Percentiles rank a stretch among this genome's conserved stretches.
phyloP scores from a whole-genome alignment of 2,888 invertebrate species.

The Caenorhabditis sp. region DNA sequence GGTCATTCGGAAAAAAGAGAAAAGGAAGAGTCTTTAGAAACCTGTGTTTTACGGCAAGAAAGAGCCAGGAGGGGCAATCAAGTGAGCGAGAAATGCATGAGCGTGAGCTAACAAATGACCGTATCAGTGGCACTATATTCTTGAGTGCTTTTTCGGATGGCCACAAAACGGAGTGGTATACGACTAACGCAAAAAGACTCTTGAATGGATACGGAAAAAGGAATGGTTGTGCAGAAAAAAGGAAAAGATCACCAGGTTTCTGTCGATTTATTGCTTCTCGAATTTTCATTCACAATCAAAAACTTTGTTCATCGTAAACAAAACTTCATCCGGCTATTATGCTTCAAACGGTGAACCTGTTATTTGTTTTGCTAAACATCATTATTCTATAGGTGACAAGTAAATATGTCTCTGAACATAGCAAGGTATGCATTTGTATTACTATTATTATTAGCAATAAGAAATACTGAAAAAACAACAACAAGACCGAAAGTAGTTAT shows the following conservation, averaged over 20 bases:
- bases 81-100: slow-evolving; percentile 61
- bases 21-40: slow-evolving; percentile 45
- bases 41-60: slow-evolving; percentile 59
- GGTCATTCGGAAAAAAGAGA: slow-evolving; percentile 39
- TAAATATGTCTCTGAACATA: slow-evolving; percentile 29
- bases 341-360: slow-evolving; percentile 40
- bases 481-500: slow-evolving; percentile 27
- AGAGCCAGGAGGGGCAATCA: slow-evolving; percentile 57
- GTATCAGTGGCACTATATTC: slow-evolving; percentile 64
- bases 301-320: background rate
- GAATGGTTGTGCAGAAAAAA: slow-evolving; percentile 3
- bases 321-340: background rate
- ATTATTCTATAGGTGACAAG: slow-evolving; percentile 21
- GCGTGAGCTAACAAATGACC: slow-evolving; percentile 65
- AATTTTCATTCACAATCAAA: background rate
- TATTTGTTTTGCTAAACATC: slow-evolving; percentile 54
- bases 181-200: slow-evolving; percentile 34
- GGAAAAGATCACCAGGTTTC: slow-evolving; percentile 31
- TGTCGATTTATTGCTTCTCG: slow-evolving; percentile 2
- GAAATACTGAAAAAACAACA: slow-evolving; percentile 8
- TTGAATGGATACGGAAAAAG: slow-evolving; percentile 42
- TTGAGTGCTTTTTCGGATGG: slow-evolving; percentile 64
- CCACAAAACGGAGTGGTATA: slow-evolving; percentile 22
- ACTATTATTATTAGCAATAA: background rate
- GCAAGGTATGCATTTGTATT: slow-evolving; percentile 24